Base-by-base conservation (phyloP, 2,113 vertebrate genomes). In the Ornithorhynchus anatinus region DNA sequence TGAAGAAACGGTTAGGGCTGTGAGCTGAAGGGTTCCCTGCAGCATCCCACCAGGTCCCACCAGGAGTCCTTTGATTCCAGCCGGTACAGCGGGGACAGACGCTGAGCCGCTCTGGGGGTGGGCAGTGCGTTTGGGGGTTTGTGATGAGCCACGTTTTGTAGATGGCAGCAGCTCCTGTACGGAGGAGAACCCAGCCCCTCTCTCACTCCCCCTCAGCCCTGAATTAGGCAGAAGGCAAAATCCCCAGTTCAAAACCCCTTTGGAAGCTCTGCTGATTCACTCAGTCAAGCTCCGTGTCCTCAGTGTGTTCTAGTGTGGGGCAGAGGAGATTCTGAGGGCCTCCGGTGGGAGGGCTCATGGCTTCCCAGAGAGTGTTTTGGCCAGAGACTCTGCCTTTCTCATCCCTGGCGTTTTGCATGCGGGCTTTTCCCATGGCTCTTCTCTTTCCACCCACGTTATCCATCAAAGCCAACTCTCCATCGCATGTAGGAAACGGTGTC, bases 401-500 rank as follows among this genome's bases (percentile, higher is more conserved):
- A 17, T 50, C 16, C 19, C 57, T 43, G 3, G 43, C 37, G 3
- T 29, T 33, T 8, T 48, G 54, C 52, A 58, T 20, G 52, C 10
- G 22, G 39, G 44, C 71, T 52, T 32, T 66, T 71, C 66, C 9
- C 12, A 62, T 81, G 6, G 43, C 47, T 7, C 39, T 43, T 7
- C 31, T 59, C 39, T 38, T 75, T 75, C 54, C 69, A 35, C 59
- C 66, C 0, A 1, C 57, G 32, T 42, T 69, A 75, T 69, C 63
- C 39, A 50, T 25, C 12, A 43, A 33, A 70, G 63, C 53, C 50
- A 52, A 0, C 61, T 76, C 31, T 44, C 47, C 33, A 33, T 48
- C 37, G 58, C 80, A 38, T 79, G 37, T 54, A 32, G 40, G 25
- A 68, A 44, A 58, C 32, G 56, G 38, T 68, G 68, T 72, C 75